A percentile compares a stretch with the other conserved stretches of the same genome.
Conservation (phyloP, 2,797 vertebrate species). For the Sibirionetta formosa region DNA sequence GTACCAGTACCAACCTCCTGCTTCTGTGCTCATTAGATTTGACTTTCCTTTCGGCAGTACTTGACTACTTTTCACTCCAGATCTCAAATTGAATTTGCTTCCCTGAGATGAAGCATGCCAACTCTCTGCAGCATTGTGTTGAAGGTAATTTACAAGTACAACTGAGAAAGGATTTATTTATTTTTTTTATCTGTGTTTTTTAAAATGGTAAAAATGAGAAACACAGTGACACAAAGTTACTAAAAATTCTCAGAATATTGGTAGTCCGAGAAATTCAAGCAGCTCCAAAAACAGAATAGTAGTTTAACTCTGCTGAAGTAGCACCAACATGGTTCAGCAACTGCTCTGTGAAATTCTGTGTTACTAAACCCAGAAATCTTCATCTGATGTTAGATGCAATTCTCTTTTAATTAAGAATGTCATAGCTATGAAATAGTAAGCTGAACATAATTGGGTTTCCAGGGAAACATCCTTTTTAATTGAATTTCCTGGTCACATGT, state of each 20-base stretch:
- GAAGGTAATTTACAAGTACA: neutral
- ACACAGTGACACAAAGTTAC: neutral
- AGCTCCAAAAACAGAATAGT: neutral
- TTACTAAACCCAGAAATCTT: neutral
- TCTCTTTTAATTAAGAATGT: neutral
- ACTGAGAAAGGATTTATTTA: neutral
- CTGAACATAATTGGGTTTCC: neutral
- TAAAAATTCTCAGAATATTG: neutral
- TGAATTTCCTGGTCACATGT: conserved; percentile 44
- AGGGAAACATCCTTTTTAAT: conserved; percentile 45
- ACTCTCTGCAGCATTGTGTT: neutral
- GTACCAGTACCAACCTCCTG: neutral
- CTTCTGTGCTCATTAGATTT: neutral
- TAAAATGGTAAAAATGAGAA: neutral
- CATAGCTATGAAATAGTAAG: neutral
- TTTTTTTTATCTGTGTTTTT: neutral
- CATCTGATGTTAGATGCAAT: neutral
- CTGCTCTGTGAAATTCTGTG: neutral
- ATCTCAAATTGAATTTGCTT: neutral
- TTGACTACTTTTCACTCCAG: neutral
- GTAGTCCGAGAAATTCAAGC: neutral
- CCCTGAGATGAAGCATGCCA: neutral
- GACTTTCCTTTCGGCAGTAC: neutral
- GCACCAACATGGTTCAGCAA: neutral
- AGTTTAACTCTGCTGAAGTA: neutral